These are phyloP conservation scores for Portunus trituberculatus DNA, from an alignment of 1,140 invertebrate species.

Conservation along the genomic window DNA sequence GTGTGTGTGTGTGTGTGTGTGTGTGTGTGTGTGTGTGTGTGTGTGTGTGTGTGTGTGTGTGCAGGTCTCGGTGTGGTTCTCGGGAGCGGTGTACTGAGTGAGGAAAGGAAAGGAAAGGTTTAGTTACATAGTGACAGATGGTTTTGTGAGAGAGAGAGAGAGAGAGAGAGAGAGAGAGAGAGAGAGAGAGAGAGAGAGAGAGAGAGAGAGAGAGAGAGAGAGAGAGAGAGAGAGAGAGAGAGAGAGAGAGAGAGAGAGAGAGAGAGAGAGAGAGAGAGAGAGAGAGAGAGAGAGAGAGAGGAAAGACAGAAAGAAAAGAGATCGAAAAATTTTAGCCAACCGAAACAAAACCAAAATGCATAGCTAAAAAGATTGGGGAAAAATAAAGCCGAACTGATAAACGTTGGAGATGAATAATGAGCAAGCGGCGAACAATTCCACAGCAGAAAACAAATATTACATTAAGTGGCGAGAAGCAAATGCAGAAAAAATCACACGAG, in stretches of 20 bases:
- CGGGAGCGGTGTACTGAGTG: no score
- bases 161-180: neutral
- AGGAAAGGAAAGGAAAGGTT: no score
- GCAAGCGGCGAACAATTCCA: neutral
- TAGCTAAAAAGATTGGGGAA: constrained; percentile 1
- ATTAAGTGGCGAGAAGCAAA: neutral
- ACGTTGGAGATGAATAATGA: neutral
- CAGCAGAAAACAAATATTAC: neutral
- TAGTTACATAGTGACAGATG: no score
- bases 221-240: constrained; percentile 4
- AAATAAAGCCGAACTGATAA: neutral
- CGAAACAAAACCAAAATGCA: neutral
- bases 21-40: no score
- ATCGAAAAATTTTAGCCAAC: neutral
- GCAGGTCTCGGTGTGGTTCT: no score
- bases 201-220: neutral
- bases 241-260: constrained; percentile 3
- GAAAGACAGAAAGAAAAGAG: neutral
- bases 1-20: no score
- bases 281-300: constrained; percentile 1
- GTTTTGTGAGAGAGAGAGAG: no score
- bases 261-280: neutral
- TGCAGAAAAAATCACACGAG: neutral
- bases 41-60: no score
- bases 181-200: neutral